Base-by-base conservation (phyloP, 2,113 vertebrate species). In the Barnardius zonarius region DNA sequence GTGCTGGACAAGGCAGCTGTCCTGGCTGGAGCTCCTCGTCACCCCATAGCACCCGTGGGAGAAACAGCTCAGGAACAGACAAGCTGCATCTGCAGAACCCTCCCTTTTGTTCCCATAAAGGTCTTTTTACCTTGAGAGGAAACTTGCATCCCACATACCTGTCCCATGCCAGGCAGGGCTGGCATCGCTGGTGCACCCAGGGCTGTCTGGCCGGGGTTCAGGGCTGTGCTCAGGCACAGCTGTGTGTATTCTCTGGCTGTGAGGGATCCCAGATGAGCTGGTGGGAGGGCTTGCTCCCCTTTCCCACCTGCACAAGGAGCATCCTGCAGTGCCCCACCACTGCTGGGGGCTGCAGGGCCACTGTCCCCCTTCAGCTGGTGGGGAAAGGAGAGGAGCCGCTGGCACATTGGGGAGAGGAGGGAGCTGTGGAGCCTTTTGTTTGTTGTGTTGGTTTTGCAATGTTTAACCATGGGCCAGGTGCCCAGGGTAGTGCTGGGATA, bases 201-300 rank as follows among this genome's bases (percentile, higher is more conserved):
- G 43, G 33, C 37, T 4, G 3, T 10, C 37, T 44, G 24, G 20
- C 11, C 48, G 63, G 30, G 19, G 13, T 41, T 54, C 49, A 37
- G 57, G 43, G 39, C 31, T 54, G 69, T 10, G 4, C 61, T 62
- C 1, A 0, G 46, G 30, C 69, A 33, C 0, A 0, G 27, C 27
- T 63, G 61, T 39, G 43, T 9, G 3, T 31, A 10, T 75, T 84
- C 43, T 63, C 25, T 2, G 1, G n/a, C 27, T 25, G 20, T 16
- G 48, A 27, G 27, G 16, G 27, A 44, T 72, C 64, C 46, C 13
- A 5, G 55, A 16, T 37, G 62, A 86, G 59, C 49, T 48, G 87
- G 35, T 46, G 31, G 49, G 49, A 64, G 41, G 20, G 17, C 13
- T 81, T 11, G 4, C 9, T 88, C 35, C 64, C 30, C 22, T 39